phyloP scores from a whole-genome alignment of 1,140 invertebrate species.

The Belonocnema kinseyi region DNA sequence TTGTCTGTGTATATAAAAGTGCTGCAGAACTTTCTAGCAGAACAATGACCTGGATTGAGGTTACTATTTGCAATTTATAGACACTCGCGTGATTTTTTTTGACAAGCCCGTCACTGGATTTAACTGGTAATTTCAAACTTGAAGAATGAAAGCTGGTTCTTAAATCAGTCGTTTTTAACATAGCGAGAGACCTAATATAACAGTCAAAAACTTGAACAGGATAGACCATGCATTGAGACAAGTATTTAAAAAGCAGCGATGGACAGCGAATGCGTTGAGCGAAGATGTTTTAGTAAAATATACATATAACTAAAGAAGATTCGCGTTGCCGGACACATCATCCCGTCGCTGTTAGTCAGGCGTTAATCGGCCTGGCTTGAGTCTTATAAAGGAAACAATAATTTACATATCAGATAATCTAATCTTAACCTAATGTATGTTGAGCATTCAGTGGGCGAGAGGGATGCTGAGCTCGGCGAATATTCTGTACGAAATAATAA shows the following conservation, averaged over 20 bases:
- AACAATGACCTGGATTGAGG: not conserved
- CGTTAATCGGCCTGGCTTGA: slow-evolving; percentile 44
- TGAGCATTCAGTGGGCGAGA: slow-evolving; percentile 69
- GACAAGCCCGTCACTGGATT: not conserved
- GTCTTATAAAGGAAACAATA: slow-evolving; percentile 66
- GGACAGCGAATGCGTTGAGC: slow-evolving; percentile 19
- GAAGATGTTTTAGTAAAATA: not conserved
- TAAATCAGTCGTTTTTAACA: not conserved
- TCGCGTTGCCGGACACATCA: slow-evolving; percentile 51
- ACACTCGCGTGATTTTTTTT: not conserved
- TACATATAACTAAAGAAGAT: not conserved
- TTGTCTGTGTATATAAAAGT: no score
- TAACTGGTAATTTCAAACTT: not conserved
- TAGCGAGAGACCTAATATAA: not conserved
- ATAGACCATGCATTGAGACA: no score
- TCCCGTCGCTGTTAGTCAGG: slow-evolving; percentile 51
- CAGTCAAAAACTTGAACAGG: not conserved
- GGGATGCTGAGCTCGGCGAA: slow-evolving; percentile 51
- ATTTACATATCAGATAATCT: slow-evolving; percentile 64
- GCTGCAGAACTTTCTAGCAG: no score
- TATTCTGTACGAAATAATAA: slow-evolving; percentile 18
- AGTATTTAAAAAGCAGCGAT: not conserved
- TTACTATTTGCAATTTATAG: not conserved
- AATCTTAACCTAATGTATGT: slow-evolving; percentile 63
- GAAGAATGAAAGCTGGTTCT: slow-evolving; percentile 4